Evolutionary conservation across 2,797 vertebrate species (phyloP).

Genomic region (Tolypeutes matacus): DNA sequence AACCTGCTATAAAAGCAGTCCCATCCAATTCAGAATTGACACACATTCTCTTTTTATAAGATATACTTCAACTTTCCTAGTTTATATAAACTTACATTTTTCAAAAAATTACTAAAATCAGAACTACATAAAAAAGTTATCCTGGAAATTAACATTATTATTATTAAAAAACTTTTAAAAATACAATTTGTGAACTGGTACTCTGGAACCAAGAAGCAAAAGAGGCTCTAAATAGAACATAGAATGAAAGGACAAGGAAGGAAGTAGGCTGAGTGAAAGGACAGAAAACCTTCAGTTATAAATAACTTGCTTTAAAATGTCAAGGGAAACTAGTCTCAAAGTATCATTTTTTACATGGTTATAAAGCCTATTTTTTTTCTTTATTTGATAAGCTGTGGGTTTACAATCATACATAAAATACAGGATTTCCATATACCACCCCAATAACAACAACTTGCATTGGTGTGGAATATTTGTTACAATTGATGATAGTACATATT

Average conservation of each 20-base stretch:
- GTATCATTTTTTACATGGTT: background rate
- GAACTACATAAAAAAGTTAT: conserved; percentile 5
- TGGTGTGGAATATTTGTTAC: too few relatives aligned
- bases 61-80: conserved; percentile 35
- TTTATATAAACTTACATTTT: conserved; percentile 38
- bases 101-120: background rate
- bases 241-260: background rate
- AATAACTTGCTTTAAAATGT: conserved; percentile 59
- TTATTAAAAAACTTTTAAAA: conserved; percentile 38
- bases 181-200: conserved; percentile 16
- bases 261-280: background rate
- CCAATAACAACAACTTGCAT: too few relatives aligned
- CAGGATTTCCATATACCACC: too few relatives aligned
- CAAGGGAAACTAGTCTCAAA: conserved; percentile 28
- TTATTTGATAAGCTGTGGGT: too few relatives aligned
- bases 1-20: conserved; percentile 25
- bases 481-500: too few relatives aligned
- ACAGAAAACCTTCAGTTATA: conserved; percentile 64
- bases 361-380: background rate
- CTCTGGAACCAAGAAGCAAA: background rate
- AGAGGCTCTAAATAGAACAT: background rate
- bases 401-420: too few relatives aligned
- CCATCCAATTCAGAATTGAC: background rate
- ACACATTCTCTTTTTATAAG: conserved; percentile 21
- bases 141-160: background rate